These are phyloP conservation scores for Caenorhabditis uteleia DNA, from an alignment of 2,888 invertebrate species.

Conservation along the genomic window DNA sequence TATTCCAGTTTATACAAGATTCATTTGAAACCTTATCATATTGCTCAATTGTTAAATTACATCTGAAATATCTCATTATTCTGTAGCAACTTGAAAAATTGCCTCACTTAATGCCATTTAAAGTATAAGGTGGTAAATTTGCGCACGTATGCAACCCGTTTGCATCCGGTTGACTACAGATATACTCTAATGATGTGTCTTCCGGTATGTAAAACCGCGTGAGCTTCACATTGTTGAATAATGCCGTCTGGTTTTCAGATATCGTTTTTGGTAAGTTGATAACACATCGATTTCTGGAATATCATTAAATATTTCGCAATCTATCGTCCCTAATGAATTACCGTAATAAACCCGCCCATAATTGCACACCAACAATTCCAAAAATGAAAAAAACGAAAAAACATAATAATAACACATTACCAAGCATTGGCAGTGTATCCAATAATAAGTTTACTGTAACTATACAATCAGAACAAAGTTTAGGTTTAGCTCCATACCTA, in stretches of 20 bases:
- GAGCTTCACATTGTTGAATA: constrained; percentile 61
- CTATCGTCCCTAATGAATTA: constrained; percentile 77
- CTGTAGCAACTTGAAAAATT: not conserved
- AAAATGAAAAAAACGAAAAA: constrained; percentile 99
- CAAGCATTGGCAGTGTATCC: constrained; percentile 98
- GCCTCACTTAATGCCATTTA: constrained; percentile 74
- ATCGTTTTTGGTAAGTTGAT: constrained; percentile 61
- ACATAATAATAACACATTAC: constrained; percentile 92
- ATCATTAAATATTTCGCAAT: not conserved
- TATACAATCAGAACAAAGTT: not conserved
- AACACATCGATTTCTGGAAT: constrained; percentile 66
- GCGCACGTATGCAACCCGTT: constrained; percentile 92
- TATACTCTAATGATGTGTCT: constrained; percentile 82
- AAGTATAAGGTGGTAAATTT: constrained; percentile 81
- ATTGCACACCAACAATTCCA: constrained; percentile 97
- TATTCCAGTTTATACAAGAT: constrained; percentile 97
- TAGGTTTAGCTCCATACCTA: constrained; percentile 42
- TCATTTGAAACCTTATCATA: constrained; percentile 66
- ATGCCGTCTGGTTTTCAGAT: constrained; percentile 48
- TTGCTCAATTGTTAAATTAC: constrained; percentile 65
- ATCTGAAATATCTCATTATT: constrained; percentile 43
- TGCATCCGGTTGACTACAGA: constrained; percentile 88
- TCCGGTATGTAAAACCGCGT: constrained; percentile 69
- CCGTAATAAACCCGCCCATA: constrained; percentile 96
- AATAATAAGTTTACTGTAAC: constrained; percentile 90